Percentiles rank a stretch among this genome's conserved stretches.
Evolutionary conservation across 2,888 invertebrate species (phyloP).

Genomic region (Eilema sororculum): DNA sequence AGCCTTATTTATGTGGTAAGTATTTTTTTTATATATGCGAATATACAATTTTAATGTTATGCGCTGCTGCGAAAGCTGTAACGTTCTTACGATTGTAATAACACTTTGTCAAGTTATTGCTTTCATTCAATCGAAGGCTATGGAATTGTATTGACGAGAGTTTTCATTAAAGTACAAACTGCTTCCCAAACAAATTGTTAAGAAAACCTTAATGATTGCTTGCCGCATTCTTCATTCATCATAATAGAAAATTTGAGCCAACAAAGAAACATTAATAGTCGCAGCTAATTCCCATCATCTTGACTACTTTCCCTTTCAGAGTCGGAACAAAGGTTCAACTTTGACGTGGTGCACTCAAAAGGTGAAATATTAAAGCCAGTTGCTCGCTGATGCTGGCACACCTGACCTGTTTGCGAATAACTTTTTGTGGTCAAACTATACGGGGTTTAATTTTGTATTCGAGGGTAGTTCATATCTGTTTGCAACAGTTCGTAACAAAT

Average conservation of each 20-base stretch:
- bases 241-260: constrained; percentile 27
- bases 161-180: not conserved
- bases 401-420: constrained; percentile 56
- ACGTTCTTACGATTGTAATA: not conserved
- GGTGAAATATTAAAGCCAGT: constrained; percentile 66
- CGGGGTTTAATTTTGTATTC: constrained; percentile 19
- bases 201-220: not conserved
- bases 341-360: constrained; percentile 53
- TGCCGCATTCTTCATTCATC: constrained; percentile 1
- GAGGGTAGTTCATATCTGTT: constrained; percentile 14
- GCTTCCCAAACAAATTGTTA: not conserved
- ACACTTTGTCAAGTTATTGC: not conserved
- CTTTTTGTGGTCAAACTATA: constrained; percentile 16
- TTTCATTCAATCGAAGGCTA: not conserved
- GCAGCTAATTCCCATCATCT: constrained; percentile 36
- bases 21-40: not conserved
- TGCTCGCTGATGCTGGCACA: constrained; percentile 35
- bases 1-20: not conserved
- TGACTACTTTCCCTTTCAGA: constrained; percentile 46
- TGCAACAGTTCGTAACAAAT: constrained; percentile 2
- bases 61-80: not conserved
- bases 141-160: not conserved
- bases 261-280: constrained; percentile 38
- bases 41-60: not conserved
- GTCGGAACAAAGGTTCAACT: constrained; percentile 49